Base-by-base conservation (phyloP, 2,797 vertebrate genomes). In the Lerista edwardsae region DNA sequence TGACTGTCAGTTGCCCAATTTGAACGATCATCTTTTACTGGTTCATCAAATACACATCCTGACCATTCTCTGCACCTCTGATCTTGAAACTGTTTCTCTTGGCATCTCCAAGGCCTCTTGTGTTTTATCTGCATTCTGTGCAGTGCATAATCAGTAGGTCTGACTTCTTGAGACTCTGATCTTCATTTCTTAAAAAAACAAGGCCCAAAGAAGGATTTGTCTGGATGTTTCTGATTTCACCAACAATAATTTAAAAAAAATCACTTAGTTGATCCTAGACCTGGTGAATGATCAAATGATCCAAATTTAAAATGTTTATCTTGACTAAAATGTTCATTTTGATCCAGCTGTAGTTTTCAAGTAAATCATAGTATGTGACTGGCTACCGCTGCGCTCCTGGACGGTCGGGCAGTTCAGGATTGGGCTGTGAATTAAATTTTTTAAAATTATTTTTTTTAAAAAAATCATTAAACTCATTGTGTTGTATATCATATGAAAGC, bases 311-410 rank as follows among this genome's bases (percentile, higher is more conserved):
- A 39, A 41, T 73, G 10, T 55, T 64, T 27, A 29, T 81, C 61
- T 75, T 68, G 17, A 34, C 64, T 29, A 61, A 61, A 81, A 75
- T n/a, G 19, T 75, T 39, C 25, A 14, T 69, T 85, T 68, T 75
- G 36, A 86, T 25, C 57, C 31, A 75, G 11, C 17, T 86, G 27
- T 62, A 71, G 36, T 76, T 83, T 69, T 47, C 72, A 69, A 62
- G 34, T 80, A 55, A 55, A n/a, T n/a, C n/a, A n/a, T n/a, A n/a
- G n/a, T n/a, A n/a, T n/a, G n/a, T n/a, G n/a, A n/a, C n/a, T n/a
- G n/a, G n/a, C n/a, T n/a, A n/a, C n/a, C n/a, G n/a, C n/a, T n/a
- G n/a, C n/a, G n/a, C n/a, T n/a, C n/a, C n/a, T n/a, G n/a, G n/a
- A n/a, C n/a, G n/a, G n/a, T n/a, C n/a, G n/a, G n/a, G n/a, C n/a